Base-by-base conservation (phyloP, 2,113 vertebrate genomes). In the Bujurquina vittata region DNA sequence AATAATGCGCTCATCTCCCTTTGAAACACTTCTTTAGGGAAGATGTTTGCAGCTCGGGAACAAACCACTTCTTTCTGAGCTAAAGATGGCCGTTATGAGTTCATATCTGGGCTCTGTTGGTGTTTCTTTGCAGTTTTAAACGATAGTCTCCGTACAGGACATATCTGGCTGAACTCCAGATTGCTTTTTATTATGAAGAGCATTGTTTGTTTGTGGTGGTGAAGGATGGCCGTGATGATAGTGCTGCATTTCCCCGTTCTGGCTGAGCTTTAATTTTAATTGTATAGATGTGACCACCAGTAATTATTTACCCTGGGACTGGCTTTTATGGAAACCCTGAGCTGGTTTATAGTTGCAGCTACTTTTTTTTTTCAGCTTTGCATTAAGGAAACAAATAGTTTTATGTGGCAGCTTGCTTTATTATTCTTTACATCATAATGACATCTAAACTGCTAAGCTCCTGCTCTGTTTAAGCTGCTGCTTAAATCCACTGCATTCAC, bases 401-500 rank as follows among this genome's bases (percentile, higher is more conserved):
- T 73, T 73, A 73, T 80, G 33, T 77, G 80, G 74, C 43, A 33
- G 46, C n/a, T 58, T 37, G 35, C 29, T 65, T 84, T 80, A 75
- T 78, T 75, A 31, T 81, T 79, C 40, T 26, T 69, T 31, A 65
- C 46, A 65, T 75, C 46, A 86, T 75, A 76, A 52, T 37, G 49
- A 14, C 14, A 78, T 79, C 33, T 55, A n/a, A 55, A 86, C 15
- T 49, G 65, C 74, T 49, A 65, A 81, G 60, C 74, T 78, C 14
- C 72, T 74, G 59, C 18, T 79, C n/a, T 31, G 74, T 75, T 76
- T 72, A 29, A 62, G 37, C 40, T 54, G 65, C 46, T 69, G 54
- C 54, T 73, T 31, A 49, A 79, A 62, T 82, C 55, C 23, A 22
- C 26, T 26, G 23, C 29, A 26, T 17, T 46, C 37, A 60, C 10